Conservation (phyloP, 2,113 vertebrate genomes). For the Dipodomys stephensi region DNA sequence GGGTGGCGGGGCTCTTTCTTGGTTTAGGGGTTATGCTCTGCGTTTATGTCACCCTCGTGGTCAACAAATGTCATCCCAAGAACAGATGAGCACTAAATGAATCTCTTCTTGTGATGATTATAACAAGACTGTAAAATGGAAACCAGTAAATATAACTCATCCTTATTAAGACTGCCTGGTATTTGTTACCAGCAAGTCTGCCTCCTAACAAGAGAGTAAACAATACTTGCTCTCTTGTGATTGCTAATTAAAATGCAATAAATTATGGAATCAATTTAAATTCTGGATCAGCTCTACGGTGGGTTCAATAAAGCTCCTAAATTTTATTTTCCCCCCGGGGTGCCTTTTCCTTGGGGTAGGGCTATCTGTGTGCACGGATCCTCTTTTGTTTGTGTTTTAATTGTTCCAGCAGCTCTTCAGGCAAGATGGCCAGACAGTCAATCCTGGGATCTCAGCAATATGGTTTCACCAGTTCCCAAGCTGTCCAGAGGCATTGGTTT, state of each 20-base stretch:
- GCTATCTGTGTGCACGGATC: background rate
- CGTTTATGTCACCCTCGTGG: conserved; percentile 80
- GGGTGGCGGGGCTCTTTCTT: background rate
- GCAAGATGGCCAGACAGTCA: background rate
- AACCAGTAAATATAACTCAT: conserved; percentile 81
- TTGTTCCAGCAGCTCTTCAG: conserved; percentile 14
- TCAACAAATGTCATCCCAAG: conserved; percentile 82
- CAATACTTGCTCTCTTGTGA: conserved; percentile 79
- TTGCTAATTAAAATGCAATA: conserved; percentile 85
- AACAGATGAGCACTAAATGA: conserved; percentile 81
- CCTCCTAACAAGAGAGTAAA: conserved; percentile 80
- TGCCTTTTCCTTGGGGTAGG: conserved; percentile 13
- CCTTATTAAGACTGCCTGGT: conserved; percentile 79
- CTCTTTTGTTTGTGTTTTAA: conserved; percentile 78
- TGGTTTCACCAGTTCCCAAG: background rate
- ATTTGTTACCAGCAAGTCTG: conserved; percentile 73
- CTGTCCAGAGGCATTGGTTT: background rate
- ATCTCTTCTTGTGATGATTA: conserved; percentile 81
- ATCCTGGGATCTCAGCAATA: background rate
- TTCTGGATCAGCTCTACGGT: conserved; percentile 76
- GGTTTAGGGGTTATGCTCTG: conserved; percentile 9
- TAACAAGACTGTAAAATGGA: conserved; percentile 81
- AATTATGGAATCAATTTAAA: conserved; percentile 84
- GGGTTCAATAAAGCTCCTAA: conserved; percentile 81
- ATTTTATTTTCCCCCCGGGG: conserved; percentile 76